A percentile compares a stretch with the other conserved stretches of the same genome.
Conservation (phyloP, 2,888 invertebrate species). For the Chaetoderma sp. region DNA sequence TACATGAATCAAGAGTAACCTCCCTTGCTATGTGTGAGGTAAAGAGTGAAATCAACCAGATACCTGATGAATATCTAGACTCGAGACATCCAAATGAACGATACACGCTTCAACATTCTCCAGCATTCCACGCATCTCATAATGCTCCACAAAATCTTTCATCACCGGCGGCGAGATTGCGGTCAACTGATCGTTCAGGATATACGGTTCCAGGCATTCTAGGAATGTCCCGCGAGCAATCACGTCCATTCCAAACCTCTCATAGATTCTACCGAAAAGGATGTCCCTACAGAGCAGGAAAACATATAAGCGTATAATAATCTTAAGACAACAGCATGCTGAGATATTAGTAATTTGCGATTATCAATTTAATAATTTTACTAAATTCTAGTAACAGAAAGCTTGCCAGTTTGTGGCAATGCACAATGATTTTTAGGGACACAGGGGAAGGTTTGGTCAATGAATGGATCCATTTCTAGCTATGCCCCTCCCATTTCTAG, state of each 20-base stretch:
- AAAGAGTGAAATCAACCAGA: no score
- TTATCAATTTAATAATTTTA: no score
- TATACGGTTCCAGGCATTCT: slow-evolving; percentile 79
- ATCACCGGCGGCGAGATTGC: slow-evolving; percentile 78
- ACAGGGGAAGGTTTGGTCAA: no score
- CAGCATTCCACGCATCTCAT: slow-evolving; percentile 76
- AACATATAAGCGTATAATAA: background rate
- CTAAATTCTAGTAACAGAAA: no score
- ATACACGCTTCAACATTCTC: slow-evolving; percentile 79
- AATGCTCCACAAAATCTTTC: slow-evolving; percentile 80
- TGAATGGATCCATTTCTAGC: no score
- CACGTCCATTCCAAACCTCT: slow-evolving; percentile 74
- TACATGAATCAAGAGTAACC: no score
- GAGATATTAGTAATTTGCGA: no score
- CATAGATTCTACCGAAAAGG: slow-evolving; percentile 75
- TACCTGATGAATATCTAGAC: slow-evolving; percentile 82
- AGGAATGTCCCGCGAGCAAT: slow-evolving; percentile 78
- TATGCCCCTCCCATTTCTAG: no score
- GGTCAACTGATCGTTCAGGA: slow-evolving; percentile 76
- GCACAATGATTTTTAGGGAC: no score
- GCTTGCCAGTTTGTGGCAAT: no score
- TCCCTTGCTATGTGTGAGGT: no score
- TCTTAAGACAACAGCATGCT: no score
- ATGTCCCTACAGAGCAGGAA: slow-evolving; percentile 61
- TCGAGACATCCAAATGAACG: slow-evolving; percentile 80